These are phyloP conservation scores for Trypoxylus dichotomus DNA, from an alignment of 1,140 invertebrate genomes.

Conservation along the genomic window DNA sequence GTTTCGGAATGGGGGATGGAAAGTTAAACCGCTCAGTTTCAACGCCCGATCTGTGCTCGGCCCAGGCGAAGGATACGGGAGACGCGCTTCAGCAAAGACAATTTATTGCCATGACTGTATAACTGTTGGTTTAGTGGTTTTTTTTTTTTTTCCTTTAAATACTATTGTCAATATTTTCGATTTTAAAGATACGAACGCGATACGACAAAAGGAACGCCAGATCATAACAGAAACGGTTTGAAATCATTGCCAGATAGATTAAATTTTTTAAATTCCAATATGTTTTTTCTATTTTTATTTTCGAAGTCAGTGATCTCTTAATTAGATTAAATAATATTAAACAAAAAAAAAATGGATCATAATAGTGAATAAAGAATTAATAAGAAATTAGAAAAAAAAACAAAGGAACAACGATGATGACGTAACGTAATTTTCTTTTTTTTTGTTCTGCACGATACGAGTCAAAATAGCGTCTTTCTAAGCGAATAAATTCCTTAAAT, in stretches of 20 bases:
- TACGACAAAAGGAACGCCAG: too few relatives aligned
- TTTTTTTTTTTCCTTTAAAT: slow-evolving; percentile 2
- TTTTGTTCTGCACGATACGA: not conserved
- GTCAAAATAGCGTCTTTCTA: not conserved
- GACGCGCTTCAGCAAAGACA: slow-evolving; percentile 55
- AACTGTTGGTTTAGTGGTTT: slow-evolving; percentile 32
- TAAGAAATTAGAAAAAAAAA: too few relatives aligned
- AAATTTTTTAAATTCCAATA: not conserved
- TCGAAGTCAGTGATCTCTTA: not conserved
- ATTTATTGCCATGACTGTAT: slow-evolving; percentile 59
- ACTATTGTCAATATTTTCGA: not conserved
- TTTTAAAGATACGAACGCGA: too few relatives aligned
- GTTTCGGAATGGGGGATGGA: slow-evolving; percentile 54
- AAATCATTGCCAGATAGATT: not conserved
- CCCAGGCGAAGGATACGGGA: slow-evolving; percentile 56
- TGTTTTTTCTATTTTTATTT: not conserved
- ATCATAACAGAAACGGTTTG: slow-evolving; percentile 9
- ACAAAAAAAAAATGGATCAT: not conserved
- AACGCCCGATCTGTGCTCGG: slow-evolving; percentile 58
- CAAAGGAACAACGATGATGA: not conserved
- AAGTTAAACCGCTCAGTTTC: slow-evolving; percentile 56
- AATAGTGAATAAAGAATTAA: too few relatives aligned
- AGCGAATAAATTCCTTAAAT: not conserved
- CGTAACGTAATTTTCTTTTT: not conserved
- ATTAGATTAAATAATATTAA: not conserved